Base-by-base conservation (phyloP, 2,888 invertebrate species). In the Prenolepis imparis region DNA sequence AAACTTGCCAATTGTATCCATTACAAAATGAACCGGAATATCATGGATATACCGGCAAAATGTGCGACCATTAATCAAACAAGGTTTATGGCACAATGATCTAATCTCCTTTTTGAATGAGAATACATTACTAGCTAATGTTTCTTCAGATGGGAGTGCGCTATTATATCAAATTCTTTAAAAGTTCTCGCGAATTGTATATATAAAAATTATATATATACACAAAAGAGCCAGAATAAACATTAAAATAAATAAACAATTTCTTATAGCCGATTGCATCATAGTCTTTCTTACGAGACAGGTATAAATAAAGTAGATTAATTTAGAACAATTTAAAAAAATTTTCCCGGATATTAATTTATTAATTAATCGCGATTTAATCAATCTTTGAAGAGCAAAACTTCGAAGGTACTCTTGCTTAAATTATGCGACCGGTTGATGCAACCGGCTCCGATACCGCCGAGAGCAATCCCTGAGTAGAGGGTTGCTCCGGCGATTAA, bases 1-100 rank as follows among this genome's bases (percentile, higher is more conserved):
- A 84, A 84, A 81, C 84, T 84, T 84, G 78, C 78, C 81, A 83
- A 82, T 85, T 70, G 57, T 32, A 59, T 39, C 75, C 52, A 68
- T 84, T 77, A 67, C 81, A 66, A 81, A 66, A 55, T 52, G 11
- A 44, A 57, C n/a, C n/a, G n/a, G 21, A 28, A 66, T 78, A 66
- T 67, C 41, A 41, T 55, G 39, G 57, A 28, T 24, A 72, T 1
- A 44, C 32, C 12, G 24, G 44, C 78, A 44, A 61, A 21, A 48
- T 41, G 12, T 18, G 32, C 6, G 57, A 21, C 3, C 18, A n/a
- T 61, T 70, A 70, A 78, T 55, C 21, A n/a, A 59, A 52, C 8
- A 18, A n/a, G 15, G 3, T 68, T 59, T 32, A 32, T 0, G 63
- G 11, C 55, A 15, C 1, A 64, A 55, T 66, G 21, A 70, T 70